phyloP scores from a whole-genome alignment of 2,113 vertebrate species.

The Percopsis transmontana region DNA sequence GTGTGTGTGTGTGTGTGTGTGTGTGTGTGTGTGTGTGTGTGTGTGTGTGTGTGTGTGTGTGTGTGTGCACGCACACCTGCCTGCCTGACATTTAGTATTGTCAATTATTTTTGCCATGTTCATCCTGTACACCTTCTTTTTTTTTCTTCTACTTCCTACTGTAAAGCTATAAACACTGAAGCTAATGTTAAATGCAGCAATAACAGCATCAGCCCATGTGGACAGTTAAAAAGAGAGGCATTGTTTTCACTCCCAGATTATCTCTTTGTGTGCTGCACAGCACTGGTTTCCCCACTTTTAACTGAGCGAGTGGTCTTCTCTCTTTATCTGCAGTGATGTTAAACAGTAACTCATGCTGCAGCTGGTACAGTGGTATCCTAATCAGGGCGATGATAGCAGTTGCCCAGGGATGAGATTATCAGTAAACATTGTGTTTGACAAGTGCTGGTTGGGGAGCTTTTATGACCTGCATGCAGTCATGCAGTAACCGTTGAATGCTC shows the following conservation, averaged over 20 bases:
- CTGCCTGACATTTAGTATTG: conserved; percentile 4
- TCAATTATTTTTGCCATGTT: not conserved
- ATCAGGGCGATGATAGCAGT: not conserved
- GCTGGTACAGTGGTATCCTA: not conserved
- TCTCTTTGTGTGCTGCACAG: not conserved
- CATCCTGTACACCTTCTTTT: no score
- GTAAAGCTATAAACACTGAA: conserved; percentile 1
- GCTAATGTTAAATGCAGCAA: not conserved
- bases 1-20: not conserved
- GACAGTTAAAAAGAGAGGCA: not conserved
- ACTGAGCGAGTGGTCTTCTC: conserved; percentile 10
- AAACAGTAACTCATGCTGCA: conserved; percentile 52
- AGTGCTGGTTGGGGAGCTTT: conserved; percentile 35
- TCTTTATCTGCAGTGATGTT: conserved; percentile 47
- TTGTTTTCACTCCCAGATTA: not conserved
- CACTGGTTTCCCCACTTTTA: not conserved
- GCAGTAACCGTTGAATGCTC: no score
- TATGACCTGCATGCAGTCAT: conserved; percentile 26
- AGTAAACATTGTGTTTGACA: conserved; percentile 30
- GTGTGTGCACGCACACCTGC: no score
- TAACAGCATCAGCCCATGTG: not conserved
- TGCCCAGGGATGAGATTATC: conserved; percentile 28
- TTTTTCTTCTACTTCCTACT: not conserved
- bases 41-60: no score
- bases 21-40: not conserved